Evolutionary conservation across 2,113 vertebrate species (phyloP), one percentile per base, ranked within the genome.

Genomic region (Datnioides undecimradiatus): DNA sequence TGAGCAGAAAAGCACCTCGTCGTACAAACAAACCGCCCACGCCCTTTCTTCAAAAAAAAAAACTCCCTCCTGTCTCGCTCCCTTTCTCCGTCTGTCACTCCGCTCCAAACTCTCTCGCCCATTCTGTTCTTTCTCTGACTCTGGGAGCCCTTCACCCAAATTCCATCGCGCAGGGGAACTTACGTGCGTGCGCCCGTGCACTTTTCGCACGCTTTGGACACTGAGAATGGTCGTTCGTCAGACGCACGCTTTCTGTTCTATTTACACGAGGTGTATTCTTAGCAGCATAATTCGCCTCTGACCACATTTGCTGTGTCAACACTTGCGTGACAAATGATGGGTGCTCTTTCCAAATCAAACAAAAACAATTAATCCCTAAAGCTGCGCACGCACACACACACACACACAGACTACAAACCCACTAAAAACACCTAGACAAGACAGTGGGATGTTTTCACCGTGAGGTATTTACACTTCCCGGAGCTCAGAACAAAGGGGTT

Each of bases 21-120:
- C 23, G n/a, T 71, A 57, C 80, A 91, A 91, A 91, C 82, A 90
- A 85, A 90, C 64, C 82, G 64, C 78, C 86, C 62, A 83, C 60
- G 14, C 64, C 70, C 63, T 76, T 51, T 54, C 65, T 73, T 59
- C 48, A 59, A 25, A 60, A 79, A 21, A 43, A 59, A 25, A 60
- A 79, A 21, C 34, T 36, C 59, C 23, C 60, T 67, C 33, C 71
- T 41, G 23, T 51, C 70, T 69, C n/a, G 21, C 33, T 25, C 29
- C 6, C 40, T 17, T 46, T 34, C 12, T 83, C 16, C 16, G 10
- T n/a, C 40, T 54, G 13, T 73, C 73, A 54, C 16, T 59, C 54
- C 31, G 7, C 49, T 46, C 12, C 29, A n/a, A n/a, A n/a, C 23
- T 19, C 36, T 23, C 51, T 7, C 40, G 38, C 58, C 46, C 36